Percentiles rank a stretch among this genome's conserved stretches.
phyloP scores from a whole-genome alignment of 2,888 invertebrate species.

The Fissipunctia ypsillon region DNA sequence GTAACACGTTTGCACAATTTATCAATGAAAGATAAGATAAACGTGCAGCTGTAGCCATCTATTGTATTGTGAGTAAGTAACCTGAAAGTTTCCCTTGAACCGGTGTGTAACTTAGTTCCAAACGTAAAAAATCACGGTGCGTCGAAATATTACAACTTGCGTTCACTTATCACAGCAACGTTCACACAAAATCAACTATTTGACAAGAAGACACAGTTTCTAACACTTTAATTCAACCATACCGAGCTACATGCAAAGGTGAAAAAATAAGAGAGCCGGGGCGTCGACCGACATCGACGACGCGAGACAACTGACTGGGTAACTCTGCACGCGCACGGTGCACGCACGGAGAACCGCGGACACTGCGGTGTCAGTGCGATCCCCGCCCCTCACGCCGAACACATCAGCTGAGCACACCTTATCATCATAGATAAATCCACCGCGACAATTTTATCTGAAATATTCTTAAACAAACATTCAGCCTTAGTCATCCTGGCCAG shows the following conservation, averaged over 20 bases:
- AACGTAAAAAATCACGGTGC: constrained; percentile 52
- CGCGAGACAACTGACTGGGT: constrained; percentile 80
- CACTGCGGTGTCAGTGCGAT: constrained; percentile 38
- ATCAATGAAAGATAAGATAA: constrained; percentile 61
- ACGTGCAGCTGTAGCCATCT: constrained; percentile 59
- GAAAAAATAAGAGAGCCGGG: constrained; percentile 60
- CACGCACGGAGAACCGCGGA: constrained; percentile 45
- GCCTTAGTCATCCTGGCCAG: constrained; percentile 38
- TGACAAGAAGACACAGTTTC: constrained; percentile 63
- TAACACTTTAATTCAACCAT: constrained; percentile 66
- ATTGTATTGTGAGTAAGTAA: constrained; percentile 58
- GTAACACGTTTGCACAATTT: constrained; percentile 27
- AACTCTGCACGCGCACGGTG: constrained; percentile 11
- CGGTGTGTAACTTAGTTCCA: constrained; percentile 66
- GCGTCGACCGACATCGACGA: constrained; percentile 75
- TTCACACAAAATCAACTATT: constrained; percentile 49
- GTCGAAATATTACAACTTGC: constrained; percentile 52
- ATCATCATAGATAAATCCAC: constrained; percentile 61
- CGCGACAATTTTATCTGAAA: constrained; percentile 48
- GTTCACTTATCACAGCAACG: constrained; percentile 69
- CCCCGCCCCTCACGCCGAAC: constrained; percentile 63
- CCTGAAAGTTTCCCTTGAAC: constrained; percentile 71
- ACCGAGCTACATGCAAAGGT: constrained; percentile 50
- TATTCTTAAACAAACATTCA: constrained; percentile 48
- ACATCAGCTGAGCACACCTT: constrained; percentile 67